A percentile compares a stretch with the other conserved stretches of the same genome.
These are phyloP conservation scores for Plectus sambesii DNA, from an alignment of 1,140 invertebrate species.

Conservation along the genomic window DNA sequence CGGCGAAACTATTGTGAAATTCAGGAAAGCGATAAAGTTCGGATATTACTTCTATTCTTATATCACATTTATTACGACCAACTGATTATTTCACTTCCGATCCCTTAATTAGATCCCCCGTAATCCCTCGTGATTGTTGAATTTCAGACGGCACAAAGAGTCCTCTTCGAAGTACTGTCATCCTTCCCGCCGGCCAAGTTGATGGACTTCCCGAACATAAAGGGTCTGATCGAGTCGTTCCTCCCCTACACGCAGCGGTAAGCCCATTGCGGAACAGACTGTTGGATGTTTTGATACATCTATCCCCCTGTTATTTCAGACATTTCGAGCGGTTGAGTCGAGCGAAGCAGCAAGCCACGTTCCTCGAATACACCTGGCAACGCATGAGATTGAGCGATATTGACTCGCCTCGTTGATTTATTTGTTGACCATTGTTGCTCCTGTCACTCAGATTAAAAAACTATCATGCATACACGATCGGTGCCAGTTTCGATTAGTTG, in stretches of 20 bases:
- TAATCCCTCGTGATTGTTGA: too few species aligned
- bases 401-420: conserved; percentile 23
- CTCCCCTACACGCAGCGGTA: conserved; percentile 38
- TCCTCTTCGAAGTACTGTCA: conserved; percentile 29
- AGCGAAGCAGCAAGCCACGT: conserved; percentile 19
- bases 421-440: too few species aligned
- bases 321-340: conserved; percentile 35
- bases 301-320: conserved; percentile 24
- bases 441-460: too few species aligned
- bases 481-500: too few species aligned
- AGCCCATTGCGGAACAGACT: neutral
- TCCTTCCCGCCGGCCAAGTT: conserved; percentile 27
- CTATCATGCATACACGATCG: too few species aligned
- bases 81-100: too few species aligned
- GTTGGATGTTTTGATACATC: conserved; percentile 7
- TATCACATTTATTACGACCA: too few species aligned
- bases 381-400: conserved; percentile 28
- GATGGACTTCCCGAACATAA: conserved; percentile 31
- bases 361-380: conserved; percentile 26
- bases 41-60: too few species aligned
- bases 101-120: too few species aligned
- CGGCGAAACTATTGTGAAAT: too few species aligned
- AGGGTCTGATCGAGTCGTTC: conserved; percentile 28
- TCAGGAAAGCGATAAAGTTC: too few species aligned
- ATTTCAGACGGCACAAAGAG: conserved; percentile 32